Base-by-base conservation (phyloP, 2,888 invertebrate genomes). In the Neoscelio sp. region DNA sequence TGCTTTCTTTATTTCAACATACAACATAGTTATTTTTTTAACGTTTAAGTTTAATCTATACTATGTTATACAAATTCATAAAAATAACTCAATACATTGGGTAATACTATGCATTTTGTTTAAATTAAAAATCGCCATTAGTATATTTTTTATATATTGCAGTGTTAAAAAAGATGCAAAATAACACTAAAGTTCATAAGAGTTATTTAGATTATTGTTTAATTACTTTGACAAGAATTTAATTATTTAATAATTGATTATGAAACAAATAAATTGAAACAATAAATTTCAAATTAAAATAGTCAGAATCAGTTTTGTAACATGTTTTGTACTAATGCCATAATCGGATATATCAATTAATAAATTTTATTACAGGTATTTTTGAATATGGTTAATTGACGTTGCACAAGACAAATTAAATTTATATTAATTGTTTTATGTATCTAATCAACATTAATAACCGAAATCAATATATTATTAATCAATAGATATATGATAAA, bases 371-470 rank as follows among this genome's bases (percentile, higher is more conserved):
- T 48, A 33, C 33, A 30, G n/a, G 33, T 50, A 33, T 5, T 12
- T 35, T 35, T 5, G 5, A 35, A 35, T 35, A 26, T 33, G 15
- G 33, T 12, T 54, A 54, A 54, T 54, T 35, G 35, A 20, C n/a
- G 7, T 54, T 54, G 33, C 54, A 1, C 15, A 38, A 54, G 12
- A 38, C 23, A 54, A 54, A 54, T 54, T 54, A 35, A 30, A 50
- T 15, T 30, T 50, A 33, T 18, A 50, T 50, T 50, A 50, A 50
- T 33, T 50, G n/a, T 30, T n/a, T 10, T 33, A 26, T 8, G 12
- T 38, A 23, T 54, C 13, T 23, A 54, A 54, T 35, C 20, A 15
- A 23, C 1, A 28, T 54, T 35, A 20, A 35, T 10, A 38, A 54
- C 4, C 2, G 33, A 20, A 54, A 54, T 12, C 20, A 38, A 54